Evolutionary conservation across 2,797 vertebrate species (phyloP).

Genomic region (Tiaroga cobitis): DNA sequence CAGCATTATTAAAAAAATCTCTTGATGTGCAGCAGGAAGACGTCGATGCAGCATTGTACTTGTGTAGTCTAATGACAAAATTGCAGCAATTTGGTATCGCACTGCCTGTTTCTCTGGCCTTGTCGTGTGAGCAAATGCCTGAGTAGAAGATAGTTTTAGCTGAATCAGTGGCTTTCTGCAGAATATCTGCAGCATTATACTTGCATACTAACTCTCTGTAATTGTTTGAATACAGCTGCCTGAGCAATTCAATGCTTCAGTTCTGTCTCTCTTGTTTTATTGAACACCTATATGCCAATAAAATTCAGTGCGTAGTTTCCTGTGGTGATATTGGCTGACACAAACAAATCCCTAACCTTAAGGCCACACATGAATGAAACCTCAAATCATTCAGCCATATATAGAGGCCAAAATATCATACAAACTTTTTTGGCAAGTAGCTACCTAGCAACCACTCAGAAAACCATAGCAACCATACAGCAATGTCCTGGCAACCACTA

Average conservation of each 20-base stretch:
- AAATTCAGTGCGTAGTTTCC: not conserved
- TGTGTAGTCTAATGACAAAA: slow-evolving; percentile 5
- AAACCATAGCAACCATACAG: not conserved
- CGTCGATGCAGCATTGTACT: not conserved
- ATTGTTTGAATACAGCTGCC: slow-evolving; percentile 17
- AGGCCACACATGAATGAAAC: not conserved
- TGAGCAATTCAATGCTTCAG: not conserved
- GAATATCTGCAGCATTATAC: not conserved
- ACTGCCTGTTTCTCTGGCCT: slow-evolving; percentile 18
- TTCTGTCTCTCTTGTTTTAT: slow-evolving; percentile 17
- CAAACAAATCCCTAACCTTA: not conserved
- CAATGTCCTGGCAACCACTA: not conserved
- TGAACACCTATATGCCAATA: slow-evolving; percentile 31
- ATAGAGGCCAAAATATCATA: not conserved
- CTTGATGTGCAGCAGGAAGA: slow-evolving; percentile 9
- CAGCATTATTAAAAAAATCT: not conserved
- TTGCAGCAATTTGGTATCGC: slow-evolving; percentile 13
- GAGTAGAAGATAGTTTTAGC: slow-evolving; percentile 17
- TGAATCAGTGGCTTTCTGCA: not conserved
- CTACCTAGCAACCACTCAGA: not conserved
- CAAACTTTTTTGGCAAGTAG: not conserved
- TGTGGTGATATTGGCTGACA: not conserved
- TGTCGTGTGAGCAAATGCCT: slow-evolving; percentile 33
- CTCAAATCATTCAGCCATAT: not conserved
- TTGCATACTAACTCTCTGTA: slow-evolving; percentile 8